Base-by-base conservation (phyloP, 30 jellyfish, hydroid and myxozoan species). In the Cassiopea andromeda region DNA sequence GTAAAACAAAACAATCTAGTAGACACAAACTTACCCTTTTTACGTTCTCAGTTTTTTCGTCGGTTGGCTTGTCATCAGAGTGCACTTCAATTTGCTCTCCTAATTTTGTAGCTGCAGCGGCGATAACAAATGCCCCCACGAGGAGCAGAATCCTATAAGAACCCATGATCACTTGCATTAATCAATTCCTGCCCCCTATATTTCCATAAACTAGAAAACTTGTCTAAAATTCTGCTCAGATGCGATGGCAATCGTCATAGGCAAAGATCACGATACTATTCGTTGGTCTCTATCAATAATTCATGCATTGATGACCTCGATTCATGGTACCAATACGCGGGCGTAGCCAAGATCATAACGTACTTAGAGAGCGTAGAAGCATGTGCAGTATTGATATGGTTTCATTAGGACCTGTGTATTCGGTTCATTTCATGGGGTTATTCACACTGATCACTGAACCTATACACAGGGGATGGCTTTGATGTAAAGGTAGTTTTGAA, bases 11-110 rank as follows among this genome's bases (percentile, higher is more conserved):
- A 12, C 2, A 2, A 10, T n/a, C 58, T 78, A 6, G 7, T 3
- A 5, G 81, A 14, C 27, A 6, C 1, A 15, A 13, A 83, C 94
- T 18, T 77, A 66, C 90, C 85, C 88, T 60, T 76, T 83, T 93
- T 19, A 87, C 89, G 78, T 93, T 93, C 79, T 79, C 81, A 4
- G 92, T 84, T 64, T 84, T 93, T 61, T 67, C 94, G 82, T 81
- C 90, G 46, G 90, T 69, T 43, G 83, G 92, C 17, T 87, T 85
- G 59, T 88, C 89, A 1, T 67, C 87, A 64, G 73, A 85, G 68
- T 93, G 94, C 19, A 93, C 96, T 1, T 90, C 84, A 58, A 93
- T 87, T 59, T 84, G 73, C 60, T 88, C 97, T 46, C 94, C 98
- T 54, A 90, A 67, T 18, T 77, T 83, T 14, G 98, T 60, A 13